These are phyloP conservation scores for Synanthedon formicaeformis DNA, from an alignment of 2,888 invertebrate genomes.

Conservation along the genomic window DNA sequence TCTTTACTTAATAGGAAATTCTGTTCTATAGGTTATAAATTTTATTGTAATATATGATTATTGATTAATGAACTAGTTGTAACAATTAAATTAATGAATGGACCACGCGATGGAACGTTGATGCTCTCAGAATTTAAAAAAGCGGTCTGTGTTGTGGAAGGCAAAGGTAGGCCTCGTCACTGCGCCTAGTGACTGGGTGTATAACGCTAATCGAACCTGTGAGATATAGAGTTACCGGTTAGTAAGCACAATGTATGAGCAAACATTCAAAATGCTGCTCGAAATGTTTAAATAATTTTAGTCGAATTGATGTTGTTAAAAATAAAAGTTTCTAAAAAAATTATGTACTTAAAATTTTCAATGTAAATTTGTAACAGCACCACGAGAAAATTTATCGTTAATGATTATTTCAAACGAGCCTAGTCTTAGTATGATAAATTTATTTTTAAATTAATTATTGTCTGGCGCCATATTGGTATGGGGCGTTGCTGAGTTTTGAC, in stretches of 20 bases:
- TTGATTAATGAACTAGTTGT: slow-evolving; percentile 25
- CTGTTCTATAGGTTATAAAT: slow-evolving; percentile 68
- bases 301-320: slow-evolving; percentile 69
- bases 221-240: slow-evolving; percentile 56
- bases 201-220: slow-evolving; percentile 34
- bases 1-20: slow-evolving; percentile 59
- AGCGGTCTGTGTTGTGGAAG: slow-evolving; percentile 20
- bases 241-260: slow-evolving; percentile 62
- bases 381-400: slow-evolving; percentile 51
- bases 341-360: slow-evolving; percentile 67
- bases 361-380: slow-evolving; percentile 64
- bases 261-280: slow-evolving; percentile 67
- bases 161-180: background rate
- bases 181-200: slow-evolving; percentile 21
- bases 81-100: slow-evolving; percentile 54
- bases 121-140: slow-evolving; percentile 63
- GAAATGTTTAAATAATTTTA: slow-evolving; percentile 54
- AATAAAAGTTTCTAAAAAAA: slow-evolving; percentile 64
- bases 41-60: slow-evolving; percentile 62
- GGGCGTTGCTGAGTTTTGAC: slow-evolving; percentile 10
- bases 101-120: slow-evolving; percentile 56
- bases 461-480: slow-evolving; percentile 31
- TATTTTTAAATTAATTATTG: slow-evolving; percentile 37
- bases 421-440: slow-evolving; percentile 66
- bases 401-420: slow-evolving; percentile 61